These are phyloP conservation scores for Syndactyla subalaris DNA, from an alignment of 2,797 vertebrate genomes.

Conservation along the genomic window DNA sequence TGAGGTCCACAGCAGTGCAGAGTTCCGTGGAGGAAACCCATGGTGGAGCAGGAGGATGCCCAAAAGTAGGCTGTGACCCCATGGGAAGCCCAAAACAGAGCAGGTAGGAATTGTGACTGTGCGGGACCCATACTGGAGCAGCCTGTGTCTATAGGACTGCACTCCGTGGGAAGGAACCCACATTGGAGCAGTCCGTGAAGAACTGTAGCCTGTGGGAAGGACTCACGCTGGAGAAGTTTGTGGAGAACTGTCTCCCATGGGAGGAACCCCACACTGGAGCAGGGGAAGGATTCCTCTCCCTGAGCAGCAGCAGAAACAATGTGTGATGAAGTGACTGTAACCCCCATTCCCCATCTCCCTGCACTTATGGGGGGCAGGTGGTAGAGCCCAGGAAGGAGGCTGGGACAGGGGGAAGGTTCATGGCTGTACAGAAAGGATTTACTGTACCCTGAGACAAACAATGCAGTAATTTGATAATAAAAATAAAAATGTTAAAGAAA, in stretches of 20 bases:
- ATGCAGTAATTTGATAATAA: neutral
- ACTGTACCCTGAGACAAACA: neutral
- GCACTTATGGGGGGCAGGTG: neutral
- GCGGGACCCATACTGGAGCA: rapidly evolving
- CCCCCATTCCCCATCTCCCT: neutral
- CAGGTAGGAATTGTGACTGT: neutral
- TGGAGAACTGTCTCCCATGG: neutral
- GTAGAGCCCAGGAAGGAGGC: neutral
- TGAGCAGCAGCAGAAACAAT: neutral
- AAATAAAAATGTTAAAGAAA: neutral
- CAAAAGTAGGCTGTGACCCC: neutral
- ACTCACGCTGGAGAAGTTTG: neutral
- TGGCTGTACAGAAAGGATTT: neutral
- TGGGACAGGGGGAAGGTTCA: neutral
- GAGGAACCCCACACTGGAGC: neutral
- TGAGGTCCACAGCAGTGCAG: too few species aligned
- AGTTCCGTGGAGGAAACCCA: neutral
- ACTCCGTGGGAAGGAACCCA: too few species aligned
- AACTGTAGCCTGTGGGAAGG: neutral
- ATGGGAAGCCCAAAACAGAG: neutral
- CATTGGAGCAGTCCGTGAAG: neutral
- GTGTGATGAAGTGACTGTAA: neutral
- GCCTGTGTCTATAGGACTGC: neutral
- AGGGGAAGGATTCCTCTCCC: neutral
- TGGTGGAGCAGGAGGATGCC: neutral